These are phyloP conservation scores for Catotricha subobsoleta DNA, from an alignment of 2,888 invertebrate genomes.

Conservation along the genomic window DNA sequence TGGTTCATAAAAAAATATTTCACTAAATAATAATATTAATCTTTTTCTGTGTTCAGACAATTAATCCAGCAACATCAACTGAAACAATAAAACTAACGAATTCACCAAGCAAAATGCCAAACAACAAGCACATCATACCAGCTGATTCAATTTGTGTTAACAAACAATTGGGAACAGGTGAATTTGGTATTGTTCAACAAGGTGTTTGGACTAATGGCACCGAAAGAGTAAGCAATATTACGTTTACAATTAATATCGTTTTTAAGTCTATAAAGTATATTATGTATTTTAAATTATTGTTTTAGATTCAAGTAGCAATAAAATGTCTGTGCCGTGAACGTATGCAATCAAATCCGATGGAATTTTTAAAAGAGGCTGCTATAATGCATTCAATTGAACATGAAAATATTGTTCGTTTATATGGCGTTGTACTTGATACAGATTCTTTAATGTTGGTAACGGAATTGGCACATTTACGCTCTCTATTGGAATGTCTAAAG, in stretches of 20 bases:
- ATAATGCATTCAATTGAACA: conserved; percentile 98
- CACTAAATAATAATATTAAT: too few species aligned
- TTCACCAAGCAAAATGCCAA: conserved; percentile 27
- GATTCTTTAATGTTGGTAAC: conserved; percentile 70
- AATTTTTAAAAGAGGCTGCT: conserved; percentile 94
- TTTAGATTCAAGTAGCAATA: conserved; percentile 83
- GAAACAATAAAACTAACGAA: conserved; percentile 40
- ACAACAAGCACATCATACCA: conserved; percentile 73
- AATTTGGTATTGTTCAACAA: conserved; percentile 96
- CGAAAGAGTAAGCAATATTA: conserved; percentile 52
- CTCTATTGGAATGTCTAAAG: conserved; percentile 86
- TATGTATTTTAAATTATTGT: conserved; percentile 13
- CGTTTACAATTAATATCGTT: background rate
- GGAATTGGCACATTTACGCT: conserved; percentile 87
- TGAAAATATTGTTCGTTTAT: conserved; percentile 90
- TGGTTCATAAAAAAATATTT: too few species aligned
- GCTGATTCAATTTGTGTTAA: conserved; percentile 83
- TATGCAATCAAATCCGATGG: conserved; percentile 90
- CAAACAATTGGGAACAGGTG: conserved; percentile 89
- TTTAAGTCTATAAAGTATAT: conserved; percentile 3
- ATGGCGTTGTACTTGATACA: conserved; percentile 89
- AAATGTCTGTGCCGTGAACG: conserved; percentile 89
- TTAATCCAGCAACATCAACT: conserved; percentile 41
- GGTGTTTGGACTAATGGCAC: conserved; percentile 94
- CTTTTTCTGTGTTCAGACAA: background rate